Percentiles rank a stretch among this genome's conserved stretches.
Evolutionary conservation across 2,888 invertebrate species (phyloP).

Genomic region (Synanthedon andrenaeformis): DNA sequence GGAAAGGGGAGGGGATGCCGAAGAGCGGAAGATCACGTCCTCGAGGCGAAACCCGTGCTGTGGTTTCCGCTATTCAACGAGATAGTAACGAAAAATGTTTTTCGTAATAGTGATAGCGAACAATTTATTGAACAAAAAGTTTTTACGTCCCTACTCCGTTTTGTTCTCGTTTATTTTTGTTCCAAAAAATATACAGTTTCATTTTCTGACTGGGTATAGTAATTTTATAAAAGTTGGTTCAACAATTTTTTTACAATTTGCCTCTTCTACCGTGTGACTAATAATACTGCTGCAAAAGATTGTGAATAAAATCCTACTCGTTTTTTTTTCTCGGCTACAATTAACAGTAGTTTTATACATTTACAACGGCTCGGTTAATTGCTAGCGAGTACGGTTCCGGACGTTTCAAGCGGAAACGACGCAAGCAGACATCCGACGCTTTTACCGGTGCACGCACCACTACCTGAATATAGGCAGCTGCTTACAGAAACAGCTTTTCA

Average conservation of each 20-base stretch:
- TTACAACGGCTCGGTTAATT: slow-evolving; percentile 4
- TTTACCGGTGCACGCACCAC: slow-evolving; percentile 4
- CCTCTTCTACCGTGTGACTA: too few relatives aligned
- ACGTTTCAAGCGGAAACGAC: slow-evolving; percentile 7
- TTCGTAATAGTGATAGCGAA: neutral
- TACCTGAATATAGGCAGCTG: slow-evolving; percentile 1
- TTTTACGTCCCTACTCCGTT: neutral
- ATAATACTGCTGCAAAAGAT: too few relatives aligned
- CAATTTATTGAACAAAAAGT: neutral
- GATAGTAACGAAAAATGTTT: neutral
- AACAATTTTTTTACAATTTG: too few relatives aligned
- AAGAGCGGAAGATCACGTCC: neutral
- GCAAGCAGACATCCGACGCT: slow-evolving; percentile 10
- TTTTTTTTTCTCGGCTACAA: too few relatives aligned
- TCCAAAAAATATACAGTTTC: too few relatives aligned
- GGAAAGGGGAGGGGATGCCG: neutral
- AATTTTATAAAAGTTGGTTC: too few relatives aligned
- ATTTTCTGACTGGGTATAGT: too few relatives aligned
- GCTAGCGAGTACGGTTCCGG: slow-evolving; percentile 6
- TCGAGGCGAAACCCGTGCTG: neutral
- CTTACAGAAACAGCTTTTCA: too few relatives aligned
- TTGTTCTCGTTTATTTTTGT: too few relatives aligned
- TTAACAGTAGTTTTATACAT: neutral
- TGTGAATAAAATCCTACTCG: too few relatives aligned
- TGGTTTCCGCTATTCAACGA: neutral